These are phyloP conservation scores for Typhlichthys subterraneus DNA, from an alignment of 2,797 vertebrate genomes.

Conservation along the genomic window DNA sequence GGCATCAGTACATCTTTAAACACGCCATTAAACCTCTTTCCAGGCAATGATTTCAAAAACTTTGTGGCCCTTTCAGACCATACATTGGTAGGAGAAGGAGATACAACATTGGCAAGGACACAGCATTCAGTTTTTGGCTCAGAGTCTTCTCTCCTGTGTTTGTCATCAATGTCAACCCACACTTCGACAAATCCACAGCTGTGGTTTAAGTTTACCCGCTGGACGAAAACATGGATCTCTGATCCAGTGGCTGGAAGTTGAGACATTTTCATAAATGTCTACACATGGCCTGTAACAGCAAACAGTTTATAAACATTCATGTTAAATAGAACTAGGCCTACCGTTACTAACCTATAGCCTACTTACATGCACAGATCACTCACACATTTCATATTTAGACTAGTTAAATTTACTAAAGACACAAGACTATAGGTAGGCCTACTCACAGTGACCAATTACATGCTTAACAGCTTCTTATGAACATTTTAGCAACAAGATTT, in stretches of 20 bases:
- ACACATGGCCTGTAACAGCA: neutral
- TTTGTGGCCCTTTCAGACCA: constrained; percentile 74
- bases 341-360: too few species aligned
- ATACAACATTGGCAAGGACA: constrained; percentile 80
- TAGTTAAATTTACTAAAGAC: too few species aligned
- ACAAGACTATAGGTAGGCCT: too few species aligned
- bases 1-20: constrained; percentile 82
- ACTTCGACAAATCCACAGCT: constrained; percentile 78
- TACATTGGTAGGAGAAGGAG: constrained; percentile 48
- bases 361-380: too few species aligned
- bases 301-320: neutral
- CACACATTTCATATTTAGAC: too few species aligned
- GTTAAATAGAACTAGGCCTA: too few species aligned
- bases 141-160: constrained; percentile 65
- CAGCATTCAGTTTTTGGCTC: constrained; percentile 80
- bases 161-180: constrained; percentile 80
- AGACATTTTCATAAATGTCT: neutral
- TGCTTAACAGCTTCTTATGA: too few species aligned
- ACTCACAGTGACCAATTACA: too few species aligned
- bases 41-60: constrained; percentile 78
- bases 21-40: constrained; percentile 76
- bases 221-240: constrained; percentile 73
- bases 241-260: constrained; percentile 69
- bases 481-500: too few species aligned
- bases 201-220: constrained; percentile 75